A percentile compares a stretch with the other conserved stretches of the same genome.
These are phyloP conservation scores for Amia ocellicauda DNA, from an alignment of 2,113 vertebrate genomes.

Conservation along the genomic window DNA sequence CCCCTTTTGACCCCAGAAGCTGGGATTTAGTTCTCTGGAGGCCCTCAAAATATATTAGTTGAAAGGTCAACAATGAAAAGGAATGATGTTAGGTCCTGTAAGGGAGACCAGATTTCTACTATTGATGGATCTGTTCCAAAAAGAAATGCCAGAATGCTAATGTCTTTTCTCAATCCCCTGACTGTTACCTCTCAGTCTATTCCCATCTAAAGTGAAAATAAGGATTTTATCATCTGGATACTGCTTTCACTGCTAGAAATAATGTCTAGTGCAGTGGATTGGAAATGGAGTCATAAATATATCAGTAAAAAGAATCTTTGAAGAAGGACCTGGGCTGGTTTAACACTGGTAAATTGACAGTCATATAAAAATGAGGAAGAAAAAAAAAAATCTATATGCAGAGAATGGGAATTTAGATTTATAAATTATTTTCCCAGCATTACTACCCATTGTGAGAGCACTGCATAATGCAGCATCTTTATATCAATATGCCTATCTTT, in stretches of 20 bases:
- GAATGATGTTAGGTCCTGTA: background rate
- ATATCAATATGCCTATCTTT: no score
- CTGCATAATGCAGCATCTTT: no score
- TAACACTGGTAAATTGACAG: no score
- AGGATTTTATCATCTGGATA: background rate
- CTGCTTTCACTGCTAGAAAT: background rate
- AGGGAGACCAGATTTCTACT: background rate
- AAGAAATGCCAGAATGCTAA: background rate
- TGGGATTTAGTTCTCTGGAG: background rate
- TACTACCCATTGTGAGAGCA: no score
- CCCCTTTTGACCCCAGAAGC: background rate
- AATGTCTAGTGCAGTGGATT: background rate
- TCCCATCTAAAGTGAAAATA: background rate
- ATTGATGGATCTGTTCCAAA: conserved; percentile 4
- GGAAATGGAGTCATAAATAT: background rate
- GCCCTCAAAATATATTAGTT: background rate
- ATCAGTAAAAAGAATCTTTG: no score
- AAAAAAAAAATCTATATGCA: no score
- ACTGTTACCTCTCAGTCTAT: background rate
- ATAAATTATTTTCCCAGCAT: no score
- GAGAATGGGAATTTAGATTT: no score
- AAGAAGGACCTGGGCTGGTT: no score
- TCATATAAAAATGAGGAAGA: no score
- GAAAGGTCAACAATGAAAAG: conserved; percentile 5
- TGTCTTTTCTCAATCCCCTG: background rate